These are phyloP conservation scores for Aviceda subcristata DNA, from an alignment of 2,113 vertebrate species.

Conservation along the genomic window DNA sequence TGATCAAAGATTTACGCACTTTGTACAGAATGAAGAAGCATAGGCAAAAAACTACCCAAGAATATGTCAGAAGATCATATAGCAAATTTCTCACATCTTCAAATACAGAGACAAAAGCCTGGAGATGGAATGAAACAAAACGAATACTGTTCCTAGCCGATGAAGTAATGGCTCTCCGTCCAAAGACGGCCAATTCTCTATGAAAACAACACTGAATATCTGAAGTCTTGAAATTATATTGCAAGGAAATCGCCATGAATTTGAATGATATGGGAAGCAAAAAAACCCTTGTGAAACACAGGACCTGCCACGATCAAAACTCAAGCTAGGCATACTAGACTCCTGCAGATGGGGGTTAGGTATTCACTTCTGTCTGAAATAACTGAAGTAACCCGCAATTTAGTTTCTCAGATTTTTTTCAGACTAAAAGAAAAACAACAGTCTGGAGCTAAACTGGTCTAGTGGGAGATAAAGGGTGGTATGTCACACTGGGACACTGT, in stretches of 20 bases:
- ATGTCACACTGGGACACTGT: background rate
- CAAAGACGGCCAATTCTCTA: background rate
- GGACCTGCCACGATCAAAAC: background rate
- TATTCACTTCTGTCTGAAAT: background rate
- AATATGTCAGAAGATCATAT: background rate
- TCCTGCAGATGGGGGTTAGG: background rate
- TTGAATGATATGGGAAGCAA: background rate
- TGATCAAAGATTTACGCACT: background rate
- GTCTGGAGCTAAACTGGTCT: background rate
- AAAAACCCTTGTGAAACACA: background rate
- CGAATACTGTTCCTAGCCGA: background rate
- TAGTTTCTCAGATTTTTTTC: background rate
- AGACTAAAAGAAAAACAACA: background rate
- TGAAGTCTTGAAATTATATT: background rate
- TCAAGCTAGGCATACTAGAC: background rate
- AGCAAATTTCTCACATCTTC: background rate
- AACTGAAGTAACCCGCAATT: background rate
- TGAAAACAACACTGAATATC: background rate
- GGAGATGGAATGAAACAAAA: slow-evolving; percentile 10
- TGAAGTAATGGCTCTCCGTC: background rate
- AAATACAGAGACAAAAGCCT: background rate
- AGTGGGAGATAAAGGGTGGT: background rate
- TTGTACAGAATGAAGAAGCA: background rate
- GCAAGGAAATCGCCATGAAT: background rate
- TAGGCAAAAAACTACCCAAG: background rate